Conservation (phyloP, 2,888 invertebrate species). For the Cylindroiulus punctatus region DNA sequence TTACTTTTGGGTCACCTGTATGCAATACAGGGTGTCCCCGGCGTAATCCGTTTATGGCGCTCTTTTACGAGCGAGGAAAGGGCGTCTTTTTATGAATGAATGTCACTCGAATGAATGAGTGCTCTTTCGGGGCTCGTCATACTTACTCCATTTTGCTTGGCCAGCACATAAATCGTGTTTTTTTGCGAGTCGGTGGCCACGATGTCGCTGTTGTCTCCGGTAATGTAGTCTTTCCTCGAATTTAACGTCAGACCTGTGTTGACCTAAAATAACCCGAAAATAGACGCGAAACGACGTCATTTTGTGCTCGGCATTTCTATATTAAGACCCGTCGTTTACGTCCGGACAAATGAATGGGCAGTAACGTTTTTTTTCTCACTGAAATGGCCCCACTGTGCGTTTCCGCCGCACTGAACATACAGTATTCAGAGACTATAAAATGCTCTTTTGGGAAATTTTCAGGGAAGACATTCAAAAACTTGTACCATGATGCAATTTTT, state of each 20-base stretch:
- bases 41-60: neutral
- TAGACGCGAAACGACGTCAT: neutral
- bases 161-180: slow-evolving; percentile 81
- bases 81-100: neutral
- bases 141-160: slow-evolving; percentile 78
- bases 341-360: neutral
- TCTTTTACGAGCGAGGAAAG: neutral
- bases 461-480: neutral
- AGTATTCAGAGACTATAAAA: neutral
- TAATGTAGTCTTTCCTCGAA: slow-evolving; percentile 76
- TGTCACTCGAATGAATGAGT: neutral
- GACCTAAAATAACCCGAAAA: neutral
- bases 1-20: neutral
- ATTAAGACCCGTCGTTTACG: neutral
- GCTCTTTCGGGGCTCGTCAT: neutral
- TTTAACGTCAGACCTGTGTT: slow-evolving; percentile 67
- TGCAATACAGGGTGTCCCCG: neutral
- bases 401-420: neutral
- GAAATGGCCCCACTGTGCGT: neutral
- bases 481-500: neutral
- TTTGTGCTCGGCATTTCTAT: neutral
- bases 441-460: neutral
- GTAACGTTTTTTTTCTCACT: neutral
- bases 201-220: slow-evolving; percentile 81
- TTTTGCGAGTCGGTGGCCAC: slow-evolving; percentile 86